These are phyloP conservation scores for Scortum barcoo DNA, from an alignment of 2,113 vertebrate genomes.

Conservation along the genomic window DNA sequence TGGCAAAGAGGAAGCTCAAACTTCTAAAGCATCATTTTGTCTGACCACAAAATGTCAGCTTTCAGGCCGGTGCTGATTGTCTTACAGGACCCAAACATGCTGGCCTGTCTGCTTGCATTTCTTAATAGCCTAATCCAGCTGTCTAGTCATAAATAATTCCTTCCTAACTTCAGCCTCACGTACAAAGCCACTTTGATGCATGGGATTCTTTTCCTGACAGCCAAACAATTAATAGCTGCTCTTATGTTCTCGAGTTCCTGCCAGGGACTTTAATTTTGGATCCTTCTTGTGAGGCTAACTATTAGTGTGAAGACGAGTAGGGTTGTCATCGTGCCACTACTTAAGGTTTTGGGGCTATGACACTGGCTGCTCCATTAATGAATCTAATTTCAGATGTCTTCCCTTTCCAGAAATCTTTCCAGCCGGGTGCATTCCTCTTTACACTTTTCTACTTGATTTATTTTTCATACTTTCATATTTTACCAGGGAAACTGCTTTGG, in stretches of 20 bases:
- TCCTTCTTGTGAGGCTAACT: not conserved
- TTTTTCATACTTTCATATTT: conserved; percentile 13
- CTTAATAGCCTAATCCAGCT: conserved; percentile 13
- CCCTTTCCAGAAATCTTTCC: conserved; percentile 14
- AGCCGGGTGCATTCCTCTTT: not conserved
- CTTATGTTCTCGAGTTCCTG: conserved; percentile 15
- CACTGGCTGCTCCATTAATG: conserved; percentile 24
- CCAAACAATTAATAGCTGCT: conserved; percentile 32
- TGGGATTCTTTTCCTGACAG: conserved; percentile 14
- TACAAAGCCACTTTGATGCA: conserved; percentile 37
- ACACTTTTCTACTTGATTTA: conserved; percentile 12
- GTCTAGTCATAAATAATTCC: conserved; percentile 26
- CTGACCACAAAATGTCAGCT: not conserved
- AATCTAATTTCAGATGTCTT: conserved; percentile 14
- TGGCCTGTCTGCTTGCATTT: conserved; percentile 12
- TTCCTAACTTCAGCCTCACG: conserved; percentile 3
- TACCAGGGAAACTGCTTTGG: not conserved
- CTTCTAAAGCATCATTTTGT: not conserved
- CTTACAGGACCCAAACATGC: not conserved
- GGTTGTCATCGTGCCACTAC: conserved; percentile 20
- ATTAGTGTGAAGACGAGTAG: conserved; percentile 1
- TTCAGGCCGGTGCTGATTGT: not conserved
- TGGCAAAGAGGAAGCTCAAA: not conserved
- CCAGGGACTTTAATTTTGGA: conserved; percentile 19
- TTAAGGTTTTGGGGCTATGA: conserved; percentile 4